Percentiles rank a stretch among this genome's conserved stretches.
phyloP scores from a whole-genome alignment of 2,113 vertebrate species.

The Aegotheles bennettii region DNA sequence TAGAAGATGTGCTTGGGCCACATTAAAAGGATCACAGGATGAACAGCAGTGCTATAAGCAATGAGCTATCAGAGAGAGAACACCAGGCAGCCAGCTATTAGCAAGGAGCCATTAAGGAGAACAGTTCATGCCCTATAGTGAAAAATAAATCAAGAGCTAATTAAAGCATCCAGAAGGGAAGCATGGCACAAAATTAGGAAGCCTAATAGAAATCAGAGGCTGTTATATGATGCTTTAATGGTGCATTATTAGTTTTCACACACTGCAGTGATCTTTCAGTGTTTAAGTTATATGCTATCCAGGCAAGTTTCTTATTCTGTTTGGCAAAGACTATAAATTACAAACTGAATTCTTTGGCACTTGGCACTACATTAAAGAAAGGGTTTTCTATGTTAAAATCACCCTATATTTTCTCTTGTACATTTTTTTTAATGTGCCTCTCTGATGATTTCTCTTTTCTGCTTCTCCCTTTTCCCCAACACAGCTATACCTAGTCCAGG shows the following conservation, averaged over 20 bases:
- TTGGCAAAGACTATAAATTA: not conserved
- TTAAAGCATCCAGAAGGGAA: slow-evolving; percentile 63
- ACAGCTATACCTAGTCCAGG: slow-evolving; percentile 78
- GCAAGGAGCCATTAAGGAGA: slow-evolving; percentile 52
- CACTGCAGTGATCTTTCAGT: slow-evolving; percentile 21
- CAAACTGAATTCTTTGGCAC: not conserved
- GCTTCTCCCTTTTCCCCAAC: not conserved
- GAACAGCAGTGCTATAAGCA: slow-evolving; percentile 34
- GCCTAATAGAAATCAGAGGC: slow-evolving; percentile 40
- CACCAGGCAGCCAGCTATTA: slow-evolving; percentile 55
- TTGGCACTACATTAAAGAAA: slow-evolving; percentile 29
- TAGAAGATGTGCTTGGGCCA: not conserved
- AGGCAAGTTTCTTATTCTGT: not conserved
- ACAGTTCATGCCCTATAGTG: slow-evolving; percentile 27
- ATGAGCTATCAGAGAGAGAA: slow-evolving; percentile 15
- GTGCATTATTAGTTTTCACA: slow-evolving; percentile 30
- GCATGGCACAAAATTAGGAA: slow-evolving; percentile 51
- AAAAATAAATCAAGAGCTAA: slow-evolving; percentile 69
- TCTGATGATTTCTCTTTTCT: not conserved
- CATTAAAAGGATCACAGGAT: not conserved
- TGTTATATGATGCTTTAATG: slow-evolving; percentile 37
- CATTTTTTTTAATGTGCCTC: not conserved
- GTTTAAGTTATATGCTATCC: not conserved
- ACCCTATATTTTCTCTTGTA: not conserved
- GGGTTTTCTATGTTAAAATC: slow-evolving; percentile 21